These are phyloP conservation scores for Agonopterix arenella DNA, from an alignment of 2,888 invertebrate genomes.

Conservation along the genomic window DNA sequence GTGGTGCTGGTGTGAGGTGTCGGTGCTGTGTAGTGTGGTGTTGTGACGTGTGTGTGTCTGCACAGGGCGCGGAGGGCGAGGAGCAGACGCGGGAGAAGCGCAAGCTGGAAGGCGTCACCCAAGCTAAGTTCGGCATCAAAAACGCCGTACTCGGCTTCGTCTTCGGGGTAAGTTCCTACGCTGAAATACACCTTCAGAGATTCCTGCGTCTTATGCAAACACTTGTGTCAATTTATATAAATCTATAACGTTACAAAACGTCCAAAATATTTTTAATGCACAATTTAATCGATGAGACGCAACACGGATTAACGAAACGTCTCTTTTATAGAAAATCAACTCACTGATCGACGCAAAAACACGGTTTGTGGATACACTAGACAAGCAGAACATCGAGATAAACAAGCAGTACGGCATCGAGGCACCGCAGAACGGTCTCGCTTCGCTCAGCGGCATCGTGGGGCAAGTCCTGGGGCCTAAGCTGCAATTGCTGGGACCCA, in stretches of 20 bases:
- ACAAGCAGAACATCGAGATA: conserved; percentile 84
- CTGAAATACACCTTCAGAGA: neutral
- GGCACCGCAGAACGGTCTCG: conserved; percentile 77
- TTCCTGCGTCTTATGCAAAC: too few species aligned
- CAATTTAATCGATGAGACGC: too few species aligned
- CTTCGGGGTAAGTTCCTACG: conserved; percentile 82
- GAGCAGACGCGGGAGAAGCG: conserved; percentile 82
- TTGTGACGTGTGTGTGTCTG: conserved; percentile 36
- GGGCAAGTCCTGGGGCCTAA: conserved; percentile 84
- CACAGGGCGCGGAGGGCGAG: conserved; percentile 46
- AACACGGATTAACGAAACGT: neutral
- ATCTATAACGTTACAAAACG: neutral
- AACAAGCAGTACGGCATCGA: conserved; percentile 86
- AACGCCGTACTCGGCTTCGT: conserved; percentile 89
- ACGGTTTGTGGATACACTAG: conserved; percentile 81
- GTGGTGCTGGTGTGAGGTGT: conserved; percentile 11
- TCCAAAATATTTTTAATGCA: too few species aligned
- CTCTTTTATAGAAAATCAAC: conserved; percentile 85
- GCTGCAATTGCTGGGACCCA: conserved; percentile 81
- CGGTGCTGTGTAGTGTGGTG: conserved; percentile 15
- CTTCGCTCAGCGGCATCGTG: conserved; percentile 79
- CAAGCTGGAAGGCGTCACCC: conserved; percentile 81
- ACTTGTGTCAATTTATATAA: neutral
- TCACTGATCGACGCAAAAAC: conserved; percentile 89
- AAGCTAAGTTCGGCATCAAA: conserved; percentile 83